phyloP scores from a whole-genome alignment of 2,888 invertebrate species.

The Mesorhabditis sp. region DNA sequence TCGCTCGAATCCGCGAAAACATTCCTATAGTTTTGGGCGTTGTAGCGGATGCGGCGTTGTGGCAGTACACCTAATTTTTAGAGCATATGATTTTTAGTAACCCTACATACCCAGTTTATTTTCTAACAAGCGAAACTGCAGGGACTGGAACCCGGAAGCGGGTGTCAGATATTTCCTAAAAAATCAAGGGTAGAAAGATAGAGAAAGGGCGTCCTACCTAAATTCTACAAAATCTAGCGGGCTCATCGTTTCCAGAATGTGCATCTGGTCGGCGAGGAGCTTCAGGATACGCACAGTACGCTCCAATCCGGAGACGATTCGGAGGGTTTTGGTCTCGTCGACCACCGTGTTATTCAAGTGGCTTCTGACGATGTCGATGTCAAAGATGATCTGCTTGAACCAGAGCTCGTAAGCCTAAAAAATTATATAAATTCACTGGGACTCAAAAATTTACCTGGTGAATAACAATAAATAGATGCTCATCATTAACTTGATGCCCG shows the following conservation, averaged over 20 bases:
- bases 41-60: constrained; percentile 68
- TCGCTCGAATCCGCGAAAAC: constrained; percentile 27
- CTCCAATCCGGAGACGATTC: constrained; percentile 84
- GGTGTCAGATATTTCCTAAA: constrained; percentile 79
- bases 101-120: constrained; percentile 74
- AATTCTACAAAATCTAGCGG: constrained; percentile 98
- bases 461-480: constrained; percentile 38
- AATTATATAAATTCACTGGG: constrained; percentile 2
- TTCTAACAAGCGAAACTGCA: constrained; percentile 88
- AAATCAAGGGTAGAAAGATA: constrained; percentile 8
- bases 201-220: constrained; percentile 56
- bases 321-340: constrained; percentile 85
- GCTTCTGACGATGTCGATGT: constrained; percentile 83
- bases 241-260: constrained; percentile 97
- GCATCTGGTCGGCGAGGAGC: constrained; percentile 92
- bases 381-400: constrained; percentile 98
- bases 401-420: constrained; percentile 81
- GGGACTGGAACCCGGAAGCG: constrained; percentile 94
- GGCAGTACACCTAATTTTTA: background rate
- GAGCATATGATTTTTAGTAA: constrained; percentile 27
- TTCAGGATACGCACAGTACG: constrained; percentile 82
- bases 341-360: constrained; percentile 71
- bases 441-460: constrained; percentile 24
- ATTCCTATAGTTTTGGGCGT: constrained; percentile 74
- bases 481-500: constrained; percentile 38